These are phyloP conservation scores for Acronicta alni DNA, from an alignment of 2,888 invertebrate genomes.

Conservation along the genomic window DNA sequence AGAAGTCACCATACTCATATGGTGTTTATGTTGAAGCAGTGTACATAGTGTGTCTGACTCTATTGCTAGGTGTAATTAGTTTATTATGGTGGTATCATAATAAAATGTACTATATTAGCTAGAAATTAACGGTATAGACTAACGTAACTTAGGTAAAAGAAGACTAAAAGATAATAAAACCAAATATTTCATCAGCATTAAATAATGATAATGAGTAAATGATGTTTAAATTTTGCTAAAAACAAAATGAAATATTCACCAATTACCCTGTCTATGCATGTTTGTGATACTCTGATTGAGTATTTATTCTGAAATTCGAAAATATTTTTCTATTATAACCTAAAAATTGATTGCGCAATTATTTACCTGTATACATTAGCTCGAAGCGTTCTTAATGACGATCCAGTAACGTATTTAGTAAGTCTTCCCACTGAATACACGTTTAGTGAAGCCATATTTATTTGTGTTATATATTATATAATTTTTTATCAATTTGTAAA, in stretches of 20 bases:
- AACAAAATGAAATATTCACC: not conserved
- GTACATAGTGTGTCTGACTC: too few species aligned
- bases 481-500: slow-evolving; percentile 51
- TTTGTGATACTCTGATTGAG: not conserved
- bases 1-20: too few species aligned
- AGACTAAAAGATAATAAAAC: not conserved
- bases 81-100: not conserved
- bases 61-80: too few species aligned
- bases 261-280: not conserved
- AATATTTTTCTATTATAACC: slow-evolving; percentile 64
- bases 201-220: not conserved
- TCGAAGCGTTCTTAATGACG: slow-evolving; percentile 78
- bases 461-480: slow-evolving; percentile 49
- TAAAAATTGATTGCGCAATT: slow-evolving; percentile 81
- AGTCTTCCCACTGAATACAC: slow-evolving; percentile 85
- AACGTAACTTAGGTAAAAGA: not conserved
- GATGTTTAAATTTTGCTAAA: accelerated
- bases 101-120: not conserved
- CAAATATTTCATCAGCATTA: slow-evolving; percentile 46
- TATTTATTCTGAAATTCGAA: slow-evolving; percentile 27
- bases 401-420: slow-evolving; percentile 83
- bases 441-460: slow-evolving; percentile 86
- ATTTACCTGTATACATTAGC: slow-evolving; percentile 84
- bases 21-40: too few species aligned
- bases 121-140: not conserved